Conservation (phyloP, 2,888 invertebrate species). For the Clepsis dumicolana region DNA sequence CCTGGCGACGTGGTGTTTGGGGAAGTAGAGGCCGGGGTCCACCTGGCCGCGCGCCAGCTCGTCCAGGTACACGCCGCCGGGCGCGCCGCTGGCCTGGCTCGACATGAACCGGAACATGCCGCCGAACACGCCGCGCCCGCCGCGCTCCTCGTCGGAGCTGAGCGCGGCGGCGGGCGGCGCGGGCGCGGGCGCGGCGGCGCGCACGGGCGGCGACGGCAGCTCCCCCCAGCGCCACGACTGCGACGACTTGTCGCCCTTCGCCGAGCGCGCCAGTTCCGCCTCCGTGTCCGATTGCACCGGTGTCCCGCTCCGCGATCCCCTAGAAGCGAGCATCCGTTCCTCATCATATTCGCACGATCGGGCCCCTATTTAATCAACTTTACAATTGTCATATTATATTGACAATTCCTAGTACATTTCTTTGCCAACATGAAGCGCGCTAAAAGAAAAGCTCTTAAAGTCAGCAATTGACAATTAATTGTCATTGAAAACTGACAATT, state of each 20-base stretch:
- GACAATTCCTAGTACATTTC: too few species aligned
- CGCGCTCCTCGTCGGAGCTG: slow-evolving; percentile 83
- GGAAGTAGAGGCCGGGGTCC: slow-evolving; percentile 97
- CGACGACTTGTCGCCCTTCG: slow-evolving; percentile 79
- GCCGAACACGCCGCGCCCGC: slow-evolving; percentile 91
- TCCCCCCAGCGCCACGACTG: slow-evolving; percentile 97
- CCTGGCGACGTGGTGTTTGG: slow-evolving; percentile 87
- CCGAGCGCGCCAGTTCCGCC: slow-evolving; percentile 89
- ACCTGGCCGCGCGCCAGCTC: slow-evolving; percentile 95
- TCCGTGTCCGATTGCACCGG: slow-evolving; percentile 98
- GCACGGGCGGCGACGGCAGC: slow-evolving; percentile 80
- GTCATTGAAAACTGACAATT: too few species aligned
- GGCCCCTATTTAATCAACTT: too few species aligned
- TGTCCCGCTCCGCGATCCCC: slow-evolving; percentile 90
- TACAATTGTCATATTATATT: too few species aligned
- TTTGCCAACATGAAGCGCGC: too few species aligned
- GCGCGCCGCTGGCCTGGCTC: slow-evolving; percentile 62
- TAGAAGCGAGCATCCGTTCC: slow-evolving; percentile 44
- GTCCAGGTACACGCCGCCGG: slow-evolving; percentile 95
- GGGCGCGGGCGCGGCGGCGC: slow-evolving; percentile 65
- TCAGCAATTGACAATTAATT: too few species aligned
- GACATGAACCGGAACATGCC: slow-evolving; percentile 97
- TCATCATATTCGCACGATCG: not conserved
- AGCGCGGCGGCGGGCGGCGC: slow-evolving; percentile 76
- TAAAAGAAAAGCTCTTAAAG: too few species aligned